phyloP scores from a whole-genome alignment of 2,888 invertebrate species.

The Halictus quadricinctus region DNA sequence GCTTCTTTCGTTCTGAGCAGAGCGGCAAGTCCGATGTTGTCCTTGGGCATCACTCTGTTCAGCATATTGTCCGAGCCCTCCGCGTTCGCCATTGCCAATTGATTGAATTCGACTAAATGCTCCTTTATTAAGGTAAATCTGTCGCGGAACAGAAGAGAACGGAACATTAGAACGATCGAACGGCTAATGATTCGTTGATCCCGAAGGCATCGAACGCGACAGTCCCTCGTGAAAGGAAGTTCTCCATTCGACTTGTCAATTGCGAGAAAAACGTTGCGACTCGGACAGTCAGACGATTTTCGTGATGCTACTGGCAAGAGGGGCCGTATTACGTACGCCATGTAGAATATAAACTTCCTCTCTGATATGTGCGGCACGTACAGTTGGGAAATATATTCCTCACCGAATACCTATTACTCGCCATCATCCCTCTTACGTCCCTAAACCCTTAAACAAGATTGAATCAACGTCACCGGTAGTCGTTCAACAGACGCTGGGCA shows the following conservation, averaged over 20 bases:
- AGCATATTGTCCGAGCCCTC: slow-evolving; percentile 99
- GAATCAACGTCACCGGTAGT: slow-evolving; percentile 65
- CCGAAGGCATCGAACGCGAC: background rate
- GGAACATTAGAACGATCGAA: background rate
- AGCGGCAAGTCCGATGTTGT: slow-evolving; percentile 98
- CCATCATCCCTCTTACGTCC: slow-evolving; percentile 59
- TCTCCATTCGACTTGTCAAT: background rate
- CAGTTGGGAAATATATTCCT: slow-evolving; percentile 72
- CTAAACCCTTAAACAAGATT: slow-evolving; percentile 66
- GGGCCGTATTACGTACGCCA: slow-evolving; percentile 71
- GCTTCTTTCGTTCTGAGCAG: slow-evolving; percentile 96
- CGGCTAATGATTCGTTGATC: no score
- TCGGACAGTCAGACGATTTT: slow-evolving; percentile 3
- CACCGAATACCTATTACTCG: slow-evolving; percentile 65
- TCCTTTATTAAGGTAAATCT: slow-evolving; percentile 98
- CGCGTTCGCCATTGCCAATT: slow-evolving; percentile 98
- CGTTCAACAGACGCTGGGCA: background rate
- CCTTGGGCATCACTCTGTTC: slow-evolving; percentile 99
- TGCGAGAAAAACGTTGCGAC: background rate
- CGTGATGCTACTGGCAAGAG: slow-evolving; percentile 58
- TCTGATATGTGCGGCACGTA: slow-evolving; percentile 73
- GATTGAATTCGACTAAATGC: slow-evolving; percentile 98
- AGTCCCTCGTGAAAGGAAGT: background rate
- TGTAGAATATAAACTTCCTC: slow-evolving; percentile 67
- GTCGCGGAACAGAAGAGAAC: slow-evolving; percentile 73